phyloP scores from a whole-genome alignment of 2,113 vertebrate species.

The Oxyruncus cristatus region DNA sequence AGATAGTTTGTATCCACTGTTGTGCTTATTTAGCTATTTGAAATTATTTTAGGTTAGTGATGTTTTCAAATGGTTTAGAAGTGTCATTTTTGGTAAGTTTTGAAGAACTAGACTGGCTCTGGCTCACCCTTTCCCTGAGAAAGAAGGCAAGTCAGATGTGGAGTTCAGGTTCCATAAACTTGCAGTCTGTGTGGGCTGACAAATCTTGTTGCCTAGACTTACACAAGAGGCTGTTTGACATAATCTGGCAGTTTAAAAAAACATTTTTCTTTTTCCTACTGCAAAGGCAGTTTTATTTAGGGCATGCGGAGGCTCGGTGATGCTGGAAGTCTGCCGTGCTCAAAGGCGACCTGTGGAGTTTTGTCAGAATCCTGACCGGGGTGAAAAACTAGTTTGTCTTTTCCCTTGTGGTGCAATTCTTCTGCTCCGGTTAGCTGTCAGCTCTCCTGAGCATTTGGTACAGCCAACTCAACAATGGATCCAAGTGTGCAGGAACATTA shows the following conservation, averaged over 20 bases:
- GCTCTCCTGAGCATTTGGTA: constrained; percentile 35
- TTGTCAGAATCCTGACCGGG: constrained; percentile 20
- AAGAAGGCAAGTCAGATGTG: neutral
- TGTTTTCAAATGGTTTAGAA: neutral
- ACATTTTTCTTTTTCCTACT: constrained; percentile 29
- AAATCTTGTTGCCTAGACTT: constrained; percentile 16
- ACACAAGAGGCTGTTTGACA: constrained; percentile 10
- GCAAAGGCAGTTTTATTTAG: constrained; percentile 22
- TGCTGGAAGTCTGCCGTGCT: constrained; percentile 6
- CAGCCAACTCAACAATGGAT: constrained; percentile 49
- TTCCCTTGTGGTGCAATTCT: constrained; percentile 61
- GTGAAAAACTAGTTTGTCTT: constrained; percentile 49
- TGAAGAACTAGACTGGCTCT: neutral
- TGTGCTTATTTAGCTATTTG: neutral
- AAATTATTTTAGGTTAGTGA: neutral
- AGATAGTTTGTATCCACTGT: neutral
- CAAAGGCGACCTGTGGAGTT: constrained; percentile 43
- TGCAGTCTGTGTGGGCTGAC: constrained; percentile 20
- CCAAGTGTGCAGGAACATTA: neutral
- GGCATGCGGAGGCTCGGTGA: neutral
- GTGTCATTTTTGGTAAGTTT: neutral
- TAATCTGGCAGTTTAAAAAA: constrained; percentile 54
- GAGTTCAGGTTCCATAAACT: constrained; percentile 1
- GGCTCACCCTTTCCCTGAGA: neutral
- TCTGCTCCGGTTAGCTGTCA: constrained; percentile 72